A percentile compares a stretch with the other conserved stretches of the same genome.
Evolutionary conservation across 2,888 invertebrate genomes (phyloP).

Genomic region (Cosmorhoe ocellata): DNA sequence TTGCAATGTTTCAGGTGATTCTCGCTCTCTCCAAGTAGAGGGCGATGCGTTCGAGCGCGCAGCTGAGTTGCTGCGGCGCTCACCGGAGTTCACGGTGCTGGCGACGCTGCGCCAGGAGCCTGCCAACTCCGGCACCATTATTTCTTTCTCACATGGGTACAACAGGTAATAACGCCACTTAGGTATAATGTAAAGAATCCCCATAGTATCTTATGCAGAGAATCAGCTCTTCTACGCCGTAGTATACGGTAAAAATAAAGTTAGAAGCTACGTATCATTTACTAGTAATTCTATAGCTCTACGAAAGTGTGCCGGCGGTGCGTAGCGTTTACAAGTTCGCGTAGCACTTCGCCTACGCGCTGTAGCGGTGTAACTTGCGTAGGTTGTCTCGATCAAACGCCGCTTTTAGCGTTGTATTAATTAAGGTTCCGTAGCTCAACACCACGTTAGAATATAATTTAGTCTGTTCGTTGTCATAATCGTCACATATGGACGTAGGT

Average conservation of each 20-base stretch:
- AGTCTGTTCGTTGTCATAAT: no score
- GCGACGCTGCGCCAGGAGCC: conserved; percentile 90
- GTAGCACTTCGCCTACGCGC: conserved; percentile 22
- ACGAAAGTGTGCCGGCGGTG: conserved; percentile 18
- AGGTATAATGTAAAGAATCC: not conserved
- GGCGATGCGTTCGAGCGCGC: conserved; percentile 86
- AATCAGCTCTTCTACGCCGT: not conserved
- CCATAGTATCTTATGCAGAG: no score
- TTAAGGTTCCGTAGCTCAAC: no score
- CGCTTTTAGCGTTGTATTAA: conserved; percentile 1
- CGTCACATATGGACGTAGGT: no score
- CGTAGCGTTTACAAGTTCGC: conserved; percentile 22
- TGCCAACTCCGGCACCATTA: conserved; percentile 91
- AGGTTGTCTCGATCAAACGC: not conserved
- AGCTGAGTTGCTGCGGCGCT: conserved; percentile 85
- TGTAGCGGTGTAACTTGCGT: conserved; percentile 2
- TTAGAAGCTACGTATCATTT: no score
- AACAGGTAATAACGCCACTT: conserved; percentile 84
- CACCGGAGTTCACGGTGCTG: conserved; percentile 91
- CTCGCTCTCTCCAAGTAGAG: conserved; percentile 87
- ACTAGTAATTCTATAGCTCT: not conserved
- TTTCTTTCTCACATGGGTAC: conserved; percentile 91
- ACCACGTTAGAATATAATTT: no score
- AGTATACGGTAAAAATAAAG: no score
- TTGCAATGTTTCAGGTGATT: conserved; percentile 82